These are phyloP conservation scores for Taenioides sp. DNA, from an alignment of 2,797 vertebrate species.

Conservation along the genomic window DNA sequence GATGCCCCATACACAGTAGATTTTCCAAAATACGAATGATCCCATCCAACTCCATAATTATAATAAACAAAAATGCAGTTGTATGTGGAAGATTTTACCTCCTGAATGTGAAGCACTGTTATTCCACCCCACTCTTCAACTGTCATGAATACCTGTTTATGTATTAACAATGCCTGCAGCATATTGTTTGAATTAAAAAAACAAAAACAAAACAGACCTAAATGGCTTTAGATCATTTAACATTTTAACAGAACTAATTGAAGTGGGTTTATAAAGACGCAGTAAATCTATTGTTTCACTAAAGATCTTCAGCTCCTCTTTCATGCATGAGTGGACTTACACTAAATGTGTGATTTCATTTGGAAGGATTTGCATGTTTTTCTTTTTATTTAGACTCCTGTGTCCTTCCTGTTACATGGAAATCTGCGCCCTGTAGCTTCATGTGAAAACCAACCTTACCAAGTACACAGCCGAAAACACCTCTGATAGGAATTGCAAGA, in stretches of 20 bases:
- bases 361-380: conserved; percentile 25
- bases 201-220: conserved; percentile 33
- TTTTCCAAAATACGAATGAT: no score
- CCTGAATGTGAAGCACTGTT: not conserved
- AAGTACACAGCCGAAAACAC: conserved; percentile 7
- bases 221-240: conserved; percentile 60
- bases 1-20: not conserved
- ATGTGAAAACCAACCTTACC: conserved; percentile 22
- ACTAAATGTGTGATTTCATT: conserved; percentile 25
- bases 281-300: conserved; percentile 43
- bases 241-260: conserved; percentile 38
- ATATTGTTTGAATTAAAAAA: conserved; percentile 49
- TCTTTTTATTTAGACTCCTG: conserved; percentile 12
- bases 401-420: conserved; percentile 15
- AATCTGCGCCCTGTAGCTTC: conserved; percentile 34
- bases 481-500: conserved; percentile 15
- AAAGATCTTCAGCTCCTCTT: conserved; percentile 61
- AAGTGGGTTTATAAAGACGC: conserved; percentile 42
- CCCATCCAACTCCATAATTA: no score
- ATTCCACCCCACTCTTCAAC: not conserved
- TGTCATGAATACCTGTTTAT: conserved; percentile 13
- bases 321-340: conserved; percentile 56
- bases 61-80: not conserved
- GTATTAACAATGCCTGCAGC: conserved; percentile 18
- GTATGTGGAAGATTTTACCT: not conserved